Base-by-base conservation (phyloP, 2,113 vertebrate species). In the Pachyramphus minor region DNA sequence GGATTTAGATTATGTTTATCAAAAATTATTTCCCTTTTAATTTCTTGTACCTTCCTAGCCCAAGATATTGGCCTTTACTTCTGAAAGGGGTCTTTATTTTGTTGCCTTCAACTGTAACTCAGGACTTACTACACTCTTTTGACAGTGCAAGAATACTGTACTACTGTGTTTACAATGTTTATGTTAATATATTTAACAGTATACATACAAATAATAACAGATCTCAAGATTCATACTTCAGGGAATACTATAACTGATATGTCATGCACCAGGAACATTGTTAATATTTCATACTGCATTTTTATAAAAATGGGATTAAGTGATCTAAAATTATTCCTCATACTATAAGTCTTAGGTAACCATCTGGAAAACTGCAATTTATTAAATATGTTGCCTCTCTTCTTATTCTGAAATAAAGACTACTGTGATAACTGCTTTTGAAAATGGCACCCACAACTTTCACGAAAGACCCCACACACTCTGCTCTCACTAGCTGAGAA, bases 301-400 rank as follows among this genome's bases (percentile, higher is more conserved):
- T 93, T 47, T 49, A 21, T 52, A 55, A 76, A 55, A 89, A 68
- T 30, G 11, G 22, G 28, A 62, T 50, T 62, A 76, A 73, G 18
- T 25, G 11, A 41, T 35, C 42, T 52, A 72, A 76, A 88, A 55
- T n/a, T 59, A 66, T 28, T 60, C 12, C 37, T 84, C 3, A 2
- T 30, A 42, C n/a, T 1, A 0, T 18, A 60, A 39, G 22, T 50
- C 33, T 50, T 47, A 39, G 4, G 15, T 8, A 47, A 45, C 28
- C 16, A 25, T 69, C 37, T 71, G 10, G 25, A 66, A 89, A 91
- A 23, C 37, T 56, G 18, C 37, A 55, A 18, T 45, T 69, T 81
- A 53, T 42, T 58, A 53, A n/a, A 76, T 21, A 39, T 8, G 5
- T 59, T 81, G 75, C 14, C 16, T 56, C 10, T 87, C 12, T 80